These are phyloP conservation scores for Ganaspis brasiliensis DNA, from an alignment of 2,888 invertebrate species.

Conservation along the genomic window DNA sequence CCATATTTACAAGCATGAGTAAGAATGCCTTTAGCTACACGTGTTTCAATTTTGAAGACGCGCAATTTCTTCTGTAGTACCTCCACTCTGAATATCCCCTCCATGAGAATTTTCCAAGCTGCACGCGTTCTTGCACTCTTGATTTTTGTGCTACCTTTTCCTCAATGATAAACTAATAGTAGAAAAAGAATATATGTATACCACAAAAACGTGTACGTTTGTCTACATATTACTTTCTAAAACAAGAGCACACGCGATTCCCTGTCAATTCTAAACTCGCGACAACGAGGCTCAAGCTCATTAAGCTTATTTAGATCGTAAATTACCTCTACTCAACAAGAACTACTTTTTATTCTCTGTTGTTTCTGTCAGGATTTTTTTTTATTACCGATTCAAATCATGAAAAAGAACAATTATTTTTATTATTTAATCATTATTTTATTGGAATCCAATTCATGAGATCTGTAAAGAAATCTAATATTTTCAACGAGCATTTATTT, in stretches of 20 bases:
- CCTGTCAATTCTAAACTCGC: slow-evolving; percentile 1
- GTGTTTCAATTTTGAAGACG: slow-evolving; percentile 10
- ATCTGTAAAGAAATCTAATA: too few relatives aligned
- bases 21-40: background rate
- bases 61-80: slow-evolving; percentile 2
- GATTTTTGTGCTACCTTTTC: background rate
- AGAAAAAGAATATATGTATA: background rate
- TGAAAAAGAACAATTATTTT: background rate
- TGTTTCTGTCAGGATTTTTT: too few relatives aligned
- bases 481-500: too few relatives aligned
- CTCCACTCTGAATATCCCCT: slow-evolving; percentile 11
- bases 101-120: background rate
- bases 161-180: slow-evolving; percentile 3
- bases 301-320: background rate
- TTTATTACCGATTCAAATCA: background rate
- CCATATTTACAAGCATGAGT: background rate
- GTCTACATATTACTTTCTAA: slow-evolving; percentile 16
- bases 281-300: background rate
- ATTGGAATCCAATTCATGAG: too few relatives aligned
- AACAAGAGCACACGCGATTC: slow-evolving; percentile 21
- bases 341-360: background rate
- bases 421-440: too few relatives aligned
- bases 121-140: background rate
- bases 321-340: background rate
- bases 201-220: background rate